A percentile compares a stretch with the other conserved stretches of the same genome.
Evolutionary conservation across 2,797 vertebrate species (phyloP).

Genomic region (Microctenopoma steveboyesi): DNA sequence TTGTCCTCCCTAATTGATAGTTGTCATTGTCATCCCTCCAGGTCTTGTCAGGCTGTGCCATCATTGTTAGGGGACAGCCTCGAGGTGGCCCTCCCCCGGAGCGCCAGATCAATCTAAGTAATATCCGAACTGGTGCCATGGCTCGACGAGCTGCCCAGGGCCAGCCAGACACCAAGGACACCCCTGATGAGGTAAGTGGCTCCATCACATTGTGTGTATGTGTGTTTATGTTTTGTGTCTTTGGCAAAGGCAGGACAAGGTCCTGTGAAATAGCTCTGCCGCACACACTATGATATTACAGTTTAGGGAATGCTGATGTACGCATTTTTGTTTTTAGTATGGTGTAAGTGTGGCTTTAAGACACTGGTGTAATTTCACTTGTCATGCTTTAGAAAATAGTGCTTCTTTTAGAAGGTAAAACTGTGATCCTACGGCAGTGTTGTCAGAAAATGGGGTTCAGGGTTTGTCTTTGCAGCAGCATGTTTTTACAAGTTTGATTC

Average conservation of each 20-base stretch:
- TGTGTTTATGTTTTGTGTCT: constrained; percentile 25
- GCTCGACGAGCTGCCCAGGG: constrained; percentile 89
- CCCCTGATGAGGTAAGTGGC: constrained; percentile 90
- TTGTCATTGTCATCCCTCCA: constrained; percentile 57
- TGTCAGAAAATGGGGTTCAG: neutral
- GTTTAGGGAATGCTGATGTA: constrained; percentile 12
- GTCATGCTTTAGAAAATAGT: neutral
- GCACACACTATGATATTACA: neutral
- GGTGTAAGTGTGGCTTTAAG: neutral
- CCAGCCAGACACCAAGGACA: constrained; percentile 92
- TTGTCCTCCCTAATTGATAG: neutral
- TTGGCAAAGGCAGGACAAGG: constrained; percentile 33
- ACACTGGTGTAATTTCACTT: constrained; percentile 5
- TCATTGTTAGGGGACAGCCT: constrained; percentile 96
- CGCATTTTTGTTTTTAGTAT: neutral
- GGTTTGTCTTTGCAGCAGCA: neutral
- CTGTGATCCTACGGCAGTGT: neutral
- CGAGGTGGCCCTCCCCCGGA: constrained; percentile 95
- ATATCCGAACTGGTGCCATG: constrained; percentile 91
- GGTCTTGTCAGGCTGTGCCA: constrained; percentile 96
- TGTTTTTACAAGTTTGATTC: neutral
- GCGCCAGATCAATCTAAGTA: constrained; percentile 97
- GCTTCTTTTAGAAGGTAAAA: neutral
- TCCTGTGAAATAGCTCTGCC: constrained; percentile 13
- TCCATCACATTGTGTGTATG: constrained; percentile 16